phyloP scores from a whole-genome alignment of 2,888 invertebrate genomes.

The Caenorhabditis parvicauda region DNA sequence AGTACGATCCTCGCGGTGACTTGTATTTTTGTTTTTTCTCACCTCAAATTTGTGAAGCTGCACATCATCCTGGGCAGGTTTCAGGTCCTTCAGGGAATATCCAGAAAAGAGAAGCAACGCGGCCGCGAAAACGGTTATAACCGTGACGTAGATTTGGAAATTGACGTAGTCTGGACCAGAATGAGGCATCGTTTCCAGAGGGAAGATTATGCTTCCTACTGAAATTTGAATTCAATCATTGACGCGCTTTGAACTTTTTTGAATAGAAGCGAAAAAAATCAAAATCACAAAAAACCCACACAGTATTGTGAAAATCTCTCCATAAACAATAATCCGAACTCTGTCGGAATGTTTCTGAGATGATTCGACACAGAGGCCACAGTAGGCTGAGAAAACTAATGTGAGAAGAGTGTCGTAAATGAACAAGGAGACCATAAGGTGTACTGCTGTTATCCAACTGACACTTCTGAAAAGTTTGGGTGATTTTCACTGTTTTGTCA shows the following conservation, averaged over 20 bases:
- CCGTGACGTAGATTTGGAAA: conserved; percentile 61
- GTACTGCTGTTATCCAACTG: conserved; percentile 61
- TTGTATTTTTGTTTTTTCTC: conserved; percentile 4
- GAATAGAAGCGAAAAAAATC: neutral
- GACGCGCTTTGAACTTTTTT: neutral
- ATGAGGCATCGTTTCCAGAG: conserved; percentile 41
- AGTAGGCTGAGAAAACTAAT: conserved; percentile 63
- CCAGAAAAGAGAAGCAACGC: conserved; percentile 22
- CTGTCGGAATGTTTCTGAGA: conserved; percentile 32
- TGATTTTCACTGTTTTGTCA: neutral
- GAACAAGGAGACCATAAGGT: conserved; percentile 63
- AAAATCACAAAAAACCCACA: conserved; percentile 9
- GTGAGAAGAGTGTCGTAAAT: conserved; percentile 65
- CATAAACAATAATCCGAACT: conserved; percentile 41
- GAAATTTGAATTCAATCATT: conserved; percentile 2
- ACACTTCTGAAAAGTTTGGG: conserved; percentile 20
- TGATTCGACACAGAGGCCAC: conserved; percentile 63
- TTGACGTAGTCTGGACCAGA: conserved; percentile 59
- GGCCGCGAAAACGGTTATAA: conserved; percentile 54
- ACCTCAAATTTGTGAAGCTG: conserved; percentile 22
- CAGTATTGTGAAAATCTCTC: conserved; percentile 38
- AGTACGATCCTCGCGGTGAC: too few relatives aligned
- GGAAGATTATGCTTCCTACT: conserved; percentile 43
- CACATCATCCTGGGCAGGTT: conserved; percentile 12
- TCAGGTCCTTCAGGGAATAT: conserved; percentile 16